phyloP scores from a whole-genome alignment of 2,888 invertebrate genomes.

The Fissipunctia ypsillon region DNA sequence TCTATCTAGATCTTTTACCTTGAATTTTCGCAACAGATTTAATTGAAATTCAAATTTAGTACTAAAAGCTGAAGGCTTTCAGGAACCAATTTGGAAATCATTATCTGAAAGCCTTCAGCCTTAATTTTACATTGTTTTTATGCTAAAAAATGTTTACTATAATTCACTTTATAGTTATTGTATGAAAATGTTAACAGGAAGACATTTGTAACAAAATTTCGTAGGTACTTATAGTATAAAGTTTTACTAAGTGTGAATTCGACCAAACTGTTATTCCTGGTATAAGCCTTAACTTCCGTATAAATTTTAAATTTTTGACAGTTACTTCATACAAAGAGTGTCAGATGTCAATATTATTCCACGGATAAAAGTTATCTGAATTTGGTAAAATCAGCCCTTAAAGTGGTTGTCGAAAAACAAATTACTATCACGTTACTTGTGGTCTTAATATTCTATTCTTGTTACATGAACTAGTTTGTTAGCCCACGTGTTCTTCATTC shows the following conservation, averaged over 20 bases:
- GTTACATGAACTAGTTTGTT: constrained; percentile 6
- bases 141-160: no score
- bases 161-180: background rate
- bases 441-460: background rate
- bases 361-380: no score
- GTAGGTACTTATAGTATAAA: no score
- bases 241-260: no score
- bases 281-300: no score
- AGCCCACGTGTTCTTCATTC: constrained; percentile 13
- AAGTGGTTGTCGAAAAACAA: background rate
- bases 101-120: background rate
- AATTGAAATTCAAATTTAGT: background rate
- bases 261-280: no score
- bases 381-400: no score
- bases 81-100: background rate
- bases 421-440: background rate
- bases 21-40: background rate
- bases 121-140: background rate
- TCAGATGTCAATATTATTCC: no score
- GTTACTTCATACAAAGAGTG: no score
- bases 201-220: no score
- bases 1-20: background rate
- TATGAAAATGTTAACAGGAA: background rate
- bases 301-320: no score
- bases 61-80: background rate